phyloP scores from a whole-genome alignment of 2,888 invertebrate species.

The Mechanitis messenoides region DNA sequence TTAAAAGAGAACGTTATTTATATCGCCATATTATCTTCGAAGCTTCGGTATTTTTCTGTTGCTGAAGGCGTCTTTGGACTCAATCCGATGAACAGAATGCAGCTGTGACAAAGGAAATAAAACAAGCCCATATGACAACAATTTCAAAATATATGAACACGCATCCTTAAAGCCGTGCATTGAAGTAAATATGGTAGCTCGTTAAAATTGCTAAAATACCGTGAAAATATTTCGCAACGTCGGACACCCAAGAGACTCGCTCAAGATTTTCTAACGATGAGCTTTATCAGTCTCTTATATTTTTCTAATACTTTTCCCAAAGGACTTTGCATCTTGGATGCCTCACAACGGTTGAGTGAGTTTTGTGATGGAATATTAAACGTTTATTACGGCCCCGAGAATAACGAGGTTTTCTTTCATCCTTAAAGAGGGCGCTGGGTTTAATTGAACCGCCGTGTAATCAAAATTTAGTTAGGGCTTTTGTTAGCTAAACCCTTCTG shows the following conservation, averaged over 20 bases:
- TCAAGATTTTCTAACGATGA: slow-evolving; percentile 44
- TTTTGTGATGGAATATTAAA: slow-evolving; percentile 52
- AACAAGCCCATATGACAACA: slow-evolving; percentile 21
- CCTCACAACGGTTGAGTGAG: slow-evolving; percentile 44
- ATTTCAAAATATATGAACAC: slow-evolving; percentile 48
- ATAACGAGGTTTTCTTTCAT: slow-evolving; percentile 33
- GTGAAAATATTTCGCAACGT: slow-evolving; percentile 68
- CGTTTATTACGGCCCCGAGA: slow-evolving; percentile 33
- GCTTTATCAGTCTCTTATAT: slow-evolving; percentile 57
- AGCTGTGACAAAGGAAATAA: slow-evolving; percentile 13
- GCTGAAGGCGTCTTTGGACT: background rate
- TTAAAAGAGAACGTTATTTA: too few relatives aligned
- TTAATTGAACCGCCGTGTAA: slow-evolving; percentile 32
- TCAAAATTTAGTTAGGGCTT: slow-evolving; percentile 33
- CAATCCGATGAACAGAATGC: background rate
- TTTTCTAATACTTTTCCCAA: slow-evolving; percentile 65
- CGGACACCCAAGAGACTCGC: slow-evolving; percentile 60
- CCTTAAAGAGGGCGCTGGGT: slow-evolving; percentile 31
- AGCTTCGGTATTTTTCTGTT: too few relatives aligned
- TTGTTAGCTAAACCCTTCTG: slow-evolving; percentile 30
- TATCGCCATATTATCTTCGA: too few relatives aligned
- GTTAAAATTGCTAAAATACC: slow-evolving; percentile 77
- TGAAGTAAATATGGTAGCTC: slow-evolving; percentile 68
- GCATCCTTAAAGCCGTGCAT: slow-evolving; percentile 53
- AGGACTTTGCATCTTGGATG: slow-evolving; percentile 59